Evolutionary conservation across 1,140 invertebrate species (phyloP).

Genomic region (Saccostrea echinata): DNA sequence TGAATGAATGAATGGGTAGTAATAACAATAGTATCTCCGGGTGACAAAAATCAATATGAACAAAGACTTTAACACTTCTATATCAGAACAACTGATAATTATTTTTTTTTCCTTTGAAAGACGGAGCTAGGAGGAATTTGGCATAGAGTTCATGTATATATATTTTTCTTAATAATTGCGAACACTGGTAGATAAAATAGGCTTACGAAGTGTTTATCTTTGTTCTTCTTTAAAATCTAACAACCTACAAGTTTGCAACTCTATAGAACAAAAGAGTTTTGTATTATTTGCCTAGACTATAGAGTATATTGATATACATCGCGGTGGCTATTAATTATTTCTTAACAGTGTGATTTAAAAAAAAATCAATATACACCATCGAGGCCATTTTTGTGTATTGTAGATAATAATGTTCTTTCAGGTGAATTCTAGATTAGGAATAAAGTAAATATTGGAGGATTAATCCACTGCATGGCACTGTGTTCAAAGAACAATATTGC

Average conservation of each 20-base stretch:
- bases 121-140: neutral
- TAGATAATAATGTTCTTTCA: slow-evolving; percentile 23
- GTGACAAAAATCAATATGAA: too few relatives aligned
- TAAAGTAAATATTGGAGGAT: neutral
- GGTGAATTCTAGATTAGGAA: neutral
- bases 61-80: too few relatives aligned
- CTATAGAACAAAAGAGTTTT: neutral
- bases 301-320: neutral
- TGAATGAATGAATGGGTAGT: too few relatives aligned
- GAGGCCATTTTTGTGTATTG: neutral
- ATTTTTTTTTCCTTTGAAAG: neutral
- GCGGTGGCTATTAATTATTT: slow-evolving; percentile 19
- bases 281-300: neutral
- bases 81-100: neutral
- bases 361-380: slow-evolving; percentile 22
- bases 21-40: too few relatives aligned
- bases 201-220: neutral
- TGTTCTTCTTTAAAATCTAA: neutral
- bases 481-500: too few relatives aligned
- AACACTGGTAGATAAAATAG: neutral
- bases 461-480: neutral
- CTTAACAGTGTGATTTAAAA: neutral
- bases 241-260: neutral
- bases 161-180: neutral
- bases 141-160: neutral